Evolutionary conservation across 2,888 invertebrate genomes (phyloP).

Genomic region (Escarpia spicata): DNA sequence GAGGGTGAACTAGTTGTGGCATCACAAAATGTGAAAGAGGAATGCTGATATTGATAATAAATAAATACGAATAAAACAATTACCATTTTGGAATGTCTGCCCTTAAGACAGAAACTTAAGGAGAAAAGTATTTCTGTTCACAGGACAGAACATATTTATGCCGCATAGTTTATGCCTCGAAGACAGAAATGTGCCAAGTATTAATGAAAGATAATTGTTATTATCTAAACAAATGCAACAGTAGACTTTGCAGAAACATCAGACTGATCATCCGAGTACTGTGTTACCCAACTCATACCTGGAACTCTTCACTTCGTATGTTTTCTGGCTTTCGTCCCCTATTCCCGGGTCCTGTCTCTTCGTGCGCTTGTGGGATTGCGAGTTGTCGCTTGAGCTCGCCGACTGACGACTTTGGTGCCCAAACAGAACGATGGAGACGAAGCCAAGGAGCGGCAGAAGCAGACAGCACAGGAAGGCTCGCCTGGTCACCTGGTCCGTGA

Average conservation of each 20-base stretch:
- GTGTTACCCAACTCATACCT: conserved; percentile 7
- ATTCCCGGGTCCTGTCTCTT: conserved; percentile 23
- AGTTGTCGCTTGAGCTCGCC: neutral
- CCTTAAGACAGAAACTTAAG: no score
- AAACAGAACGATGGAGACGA: neutral
- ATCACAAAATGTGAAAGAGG: no score
- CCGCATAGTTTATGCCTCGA: no score
- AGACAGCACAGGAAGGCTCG: neutral
- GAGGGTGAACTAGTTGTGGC: no score
- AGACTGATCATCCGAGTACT: neutral
- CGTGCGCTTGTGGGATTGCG: neutral
- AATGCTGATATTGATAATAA: no score
- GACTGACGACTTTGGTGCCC: neutral
- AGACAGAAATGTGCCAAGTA: no score
- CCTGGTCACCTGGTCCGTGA: neutral
- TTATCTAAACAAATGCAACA: neutral
- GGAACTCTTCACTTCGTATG: conserved; percentile 28
- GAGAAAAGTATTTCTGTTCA: no score
- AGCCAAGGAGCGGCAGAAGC: neutral
- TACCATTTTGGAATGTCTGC: no score
- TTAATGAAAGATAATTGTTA: neutral
- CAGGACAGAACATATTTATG: no score
- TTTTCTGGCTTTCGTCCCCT: conserved; percentile 31
- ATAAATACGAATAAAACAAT: no score
- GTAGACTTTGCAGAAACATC: neutral